A percentile compares a stretch with the other conserved stretches of the same genome.
These are phyloP conservation scores for Gopherus flavomarginatus DNA, from an alignment of 2,113 vertebrate species.

Conservation along the genomic window DNA sequence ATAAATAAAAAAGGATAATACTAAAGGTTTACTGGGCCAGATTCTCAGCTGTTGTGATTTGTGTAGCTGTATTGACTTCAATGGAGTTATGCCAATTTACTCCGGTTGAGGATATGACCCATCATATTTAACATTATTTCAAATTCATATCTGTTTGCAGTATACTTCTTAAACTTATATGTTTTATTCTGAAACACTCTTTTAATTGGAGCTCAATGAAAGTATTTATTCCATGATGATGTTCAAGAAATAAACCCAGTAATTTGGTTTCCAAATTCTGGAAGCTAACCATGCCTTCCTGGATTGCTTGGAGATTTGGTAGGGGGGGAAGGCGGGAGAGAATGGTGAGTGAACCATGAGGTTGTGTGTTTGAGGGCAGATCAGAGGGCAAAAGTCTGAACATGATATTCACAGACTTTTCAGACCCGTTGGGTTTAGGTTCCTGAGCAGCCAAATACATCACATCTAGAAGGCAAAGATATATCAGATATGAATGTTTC, in stretches of 20 bases:
- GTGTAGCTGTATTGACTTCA: background rate
- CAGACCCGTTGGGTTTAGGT: background rate
- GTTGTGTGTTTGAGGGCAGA: background rate
- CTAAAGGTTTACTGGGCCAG: background rate
- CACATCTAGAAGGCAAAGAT: background rate
- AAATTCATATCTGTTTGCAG: background rate
- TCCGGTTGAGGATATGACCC: background rate
- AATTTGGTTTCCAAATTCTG: background rate
- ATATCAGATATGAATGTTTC: accelerated
- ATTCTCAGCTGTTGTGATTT: background rate
- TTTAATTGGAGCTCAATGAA: background rate
- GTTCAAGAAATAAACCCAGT: background rate
- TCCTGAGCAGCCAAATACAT: background rate
- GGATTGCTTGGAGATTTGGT: background rate
- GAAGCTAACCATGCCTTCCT: background rate
- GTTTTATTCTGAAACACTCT: background rate
- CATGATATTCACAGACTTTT: background rate
- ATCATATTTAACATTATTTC: background rate
- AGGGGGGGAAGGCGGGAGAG: too few relatives aligned
- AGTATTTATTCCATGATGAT: background rate
- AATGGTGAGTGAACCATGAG: background rate
- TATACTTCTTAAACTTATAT: background rate
- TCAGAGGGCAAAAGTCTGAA: background rate
- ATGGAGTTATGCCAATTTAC: background rate
- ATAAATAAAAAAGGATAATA: background rate